phyloP scores from a whole-genome alignment of 2,888 invertebrate species.

The Ganaspis brasiliensis region DNA sequence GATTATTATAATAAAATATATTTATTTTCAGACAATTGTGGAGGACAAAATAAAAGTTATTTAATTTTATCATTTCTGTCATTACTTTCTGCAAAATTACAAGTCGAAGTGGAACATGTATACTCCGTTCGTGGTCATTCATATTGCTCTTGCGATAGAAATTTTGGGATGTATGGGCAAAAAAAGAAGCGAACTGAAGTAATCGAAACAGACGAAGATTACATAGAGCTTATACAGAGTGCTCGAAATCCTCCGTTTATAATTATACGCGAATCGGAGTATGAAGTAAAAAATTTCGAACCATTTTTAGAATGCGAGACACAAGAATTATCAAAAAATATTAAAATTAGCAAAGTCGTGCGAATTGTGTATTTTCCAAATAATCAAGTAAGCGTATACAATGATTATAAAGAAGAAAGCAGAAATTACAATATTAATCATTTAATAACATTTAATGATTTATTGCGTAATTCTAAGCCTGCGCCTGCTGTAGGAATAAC shows the following conservation, averaged over 20 bases:
- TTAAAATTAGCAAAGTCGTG: background rate
- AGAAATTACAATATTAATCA: background rate
- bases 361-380: slow-evolving; percentile 9
- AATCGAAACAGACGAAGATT: slow-evolving; percentile 8
- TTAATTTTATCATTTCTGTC: background rate
- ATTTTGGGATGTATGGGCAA: background rate
- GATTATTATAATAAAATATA: slow-evolving; percentile 32
- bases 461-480: too few relatives aligned
- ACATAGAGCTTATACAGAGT: background rate
- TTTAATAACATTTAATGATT: slow-evolving; percentile 4
- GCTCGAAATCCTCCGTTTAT: slow-evolving; percentile 14
- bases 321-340: background rate
- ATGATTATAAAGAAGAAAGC: slow-evolving; percentile 6
- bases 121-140: background rate
- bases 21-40: slow-evolving; percentile 45
- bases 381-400: background rate
- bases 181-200: background rate
- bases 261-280: background rate
- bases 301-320: background rate
- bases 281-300: slow-evolving; percentile 11
- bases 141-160: background rate
- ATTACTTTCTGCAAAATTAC: background rate
- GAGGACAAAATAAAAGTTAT: slow-evolving; percentile 6
- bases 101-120: background rate
- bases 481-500: too few relatives aligned